Percentiles rank a stretch among this genome's conserved stretches.
These are phyloP conservation scores for Laticauda laticaudata DNA, from an alignment of 2,113 vertebrate genomes.

Conservation along the genomic window DNA sequence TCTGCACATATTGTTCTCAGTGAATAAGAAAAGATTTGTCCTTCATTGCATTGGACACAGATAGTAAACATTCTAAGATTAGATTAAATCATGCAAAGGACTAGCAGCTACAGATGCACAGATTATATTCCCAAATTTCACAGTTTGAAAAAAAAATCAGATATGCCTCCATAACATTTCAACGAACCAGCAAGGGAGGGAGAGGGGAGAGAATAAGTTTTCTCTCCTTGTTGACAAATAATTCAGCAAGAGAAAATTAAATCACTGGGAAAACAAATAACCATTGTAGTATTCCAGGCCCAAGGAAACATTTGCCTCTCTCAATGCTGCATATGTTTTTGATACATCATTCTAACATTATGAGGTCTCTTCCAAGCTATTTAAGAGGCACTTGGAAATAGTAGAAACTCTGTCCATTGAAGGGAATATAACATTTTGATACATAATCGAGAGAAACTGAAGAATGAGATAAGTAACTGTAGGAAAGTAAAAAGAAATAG, in stretches of 20 bases:
- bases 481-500: background rate
- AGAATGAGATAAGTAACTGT: background rate
- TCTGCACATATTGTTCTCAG: background rate
- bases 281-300: background rate
- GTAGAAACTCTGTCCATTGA: background rate
- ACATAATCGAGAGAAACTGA: background rate
- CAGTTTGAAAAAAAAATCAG: background rate
- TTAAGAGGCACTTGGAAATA: background rate
- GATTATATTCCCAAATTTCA: conserved; percentile 8
- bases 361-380: background rate
- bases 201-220: background rate
- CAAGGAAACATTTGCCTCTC: background rate
- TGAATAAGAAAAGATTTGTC: conserved; percentile 7
- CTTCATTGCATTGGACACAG: conserved; percentile 39
- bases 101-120: conserved; percentile 62
- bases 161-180: conserved; percentile 6
- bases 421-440: background rate
- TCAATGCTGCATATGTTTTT: rapidly evolving
- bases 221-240: background rate
- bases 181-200: background rate
- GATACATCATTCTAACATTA: background rate
- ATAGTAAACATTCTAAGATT: conserved; percentile 70
- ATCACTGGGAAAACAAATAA: background rate
- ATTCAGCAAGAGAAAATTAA: background rate
- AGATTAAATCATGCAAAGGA: conserved; percentile 67